phyloP scores from a whole-genome alignment of 2,888 invertebrate genomes.

The Dione juno region DNA sequence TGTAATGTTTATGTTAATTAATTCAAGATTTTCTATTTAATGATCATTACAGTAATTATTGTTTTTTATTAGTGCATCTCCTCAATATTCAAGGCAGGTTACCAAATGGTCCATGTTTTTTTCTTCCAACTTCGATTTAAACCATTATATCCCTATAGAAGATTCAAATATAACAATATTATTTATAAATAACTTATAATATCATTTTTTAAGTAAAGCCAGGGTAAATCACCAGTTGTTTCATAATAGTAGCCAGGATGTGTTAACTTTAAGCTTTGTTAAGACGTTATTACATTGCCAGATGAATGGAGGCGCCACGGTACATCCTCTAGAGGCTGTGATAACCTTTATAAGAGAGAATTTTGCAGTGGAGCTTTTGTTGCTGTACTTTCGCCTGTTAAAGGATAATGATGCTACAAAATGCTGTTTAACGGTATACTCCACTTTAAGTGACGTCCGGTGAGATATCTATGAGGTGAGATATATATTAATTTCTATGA shows the following conservation, averaged over 20 bases:
- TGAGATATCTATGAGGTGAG: too few species aligned
- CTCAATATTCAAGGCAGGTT: too few species aligned
- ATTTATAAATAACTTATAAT: background rate
- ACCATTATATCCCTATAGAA: too few species aligned
- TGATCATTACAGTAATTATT: too few species aligned
- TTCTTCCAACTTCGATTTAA: too few species aligned
- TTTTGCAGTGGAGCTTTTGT: slow-evolving; percentile 27
- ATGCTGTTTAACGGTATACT: slow-evolving; percentile 25
- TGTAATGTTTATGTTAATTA: too few species aligned
- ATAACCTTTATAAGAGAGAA: slow-evolving; percentile 32
- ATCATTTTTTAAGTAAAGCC: background rate
- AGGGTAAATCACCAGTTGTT: background rate
- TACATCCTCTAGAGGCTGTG: slow-evolving; percentile 20
- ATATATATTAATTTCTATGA: slow-evolving; percentile 13
- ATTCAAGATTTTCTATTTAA: too few species aligned
- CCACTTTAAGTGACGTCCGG: background rate
- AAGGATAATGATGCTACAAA: slow-evolving; percentile 34
- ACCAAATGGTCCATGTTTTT: too few species aligned
- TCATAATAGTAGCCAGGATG: slow-evolving; percentile 34
- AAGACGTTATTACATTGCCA: slow-evolving; percentile 32
- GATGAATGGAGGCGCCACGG: slow-evolving; percentile 24
- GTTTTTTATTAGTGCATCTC: too few species aligned
- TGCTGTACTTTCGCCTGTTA: slow-evolving; percentile 31
- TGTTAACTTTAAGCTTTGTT: slow-evolving; percentile 31
- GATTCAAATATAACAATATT: background rate